A percentile compares a stretch with the other conserved stretches of the same genome.
Evolutionary conservation across 1,140 invertebrate genomes (phyloP).

Genomic region (Zaprionus inermis): DNA sequence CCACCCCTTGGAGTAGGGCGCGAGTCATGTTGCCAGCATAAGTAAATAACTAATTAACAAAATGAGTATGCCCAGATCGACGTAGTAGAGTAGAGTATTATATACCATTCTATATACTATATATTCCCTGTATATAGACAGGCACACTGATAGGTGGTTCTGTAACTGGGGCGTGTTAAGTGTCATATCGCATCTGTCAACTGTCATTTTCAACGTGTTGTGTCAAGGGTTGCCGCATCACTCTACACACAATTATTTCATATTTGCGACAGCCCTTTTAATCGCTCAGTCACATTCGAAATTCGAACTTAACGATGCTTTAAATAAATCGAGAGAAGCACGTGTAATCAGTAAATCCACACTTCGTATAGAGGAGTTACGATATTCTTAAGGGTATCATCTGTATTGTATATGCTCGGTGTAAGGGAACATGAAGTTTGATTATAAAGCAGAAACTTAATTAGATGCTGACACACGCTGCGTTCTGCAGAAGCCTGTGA

Average conservation of each 20-base stretch:
- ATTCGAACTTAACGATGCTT: not conserved
- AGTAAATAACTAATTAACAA: conserved; percentile 5
- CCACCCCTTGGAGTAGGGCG: not conserved
- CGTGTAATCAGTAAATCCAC: not conserved
- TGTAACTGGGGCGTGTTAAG: not conserved
- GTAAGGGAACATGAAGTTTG: not conserved
- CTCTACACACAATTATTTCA: not conserved
- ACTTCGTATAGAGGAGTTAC: not conserved
- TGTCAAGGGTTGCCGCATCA: not conserved
- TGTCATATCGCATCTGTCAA: conserved; percentile 6
- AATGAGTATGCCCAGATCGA: not conserved
- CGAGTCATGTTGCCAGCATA: not conserved
- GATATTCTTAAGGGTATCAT: too few relatives aligned
- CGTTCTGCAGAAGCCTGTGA: too few relatives aligned
- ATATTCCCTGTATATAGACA: not conserved
- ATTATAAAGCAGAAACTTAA: conserved; percentile 5
- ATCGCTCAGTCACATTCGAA: not conserved
- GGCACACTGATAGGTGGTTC: not conserved
- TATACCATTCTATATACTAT: not conserved
- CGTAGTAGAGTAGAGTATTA: not conserved
- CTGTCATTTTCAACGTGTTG: not conserved
- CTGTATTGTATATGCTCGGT: too few relatives aligned
- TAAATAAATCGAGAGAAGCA: not conserved
- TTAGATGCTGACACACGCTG: not conserved
- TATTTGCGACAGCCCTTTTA: not conserved